Evolutionary conservation across 2,113 vertebrate genomes (phyloP).

Genomic region (Neomonachus schauinslandi): DNA sequence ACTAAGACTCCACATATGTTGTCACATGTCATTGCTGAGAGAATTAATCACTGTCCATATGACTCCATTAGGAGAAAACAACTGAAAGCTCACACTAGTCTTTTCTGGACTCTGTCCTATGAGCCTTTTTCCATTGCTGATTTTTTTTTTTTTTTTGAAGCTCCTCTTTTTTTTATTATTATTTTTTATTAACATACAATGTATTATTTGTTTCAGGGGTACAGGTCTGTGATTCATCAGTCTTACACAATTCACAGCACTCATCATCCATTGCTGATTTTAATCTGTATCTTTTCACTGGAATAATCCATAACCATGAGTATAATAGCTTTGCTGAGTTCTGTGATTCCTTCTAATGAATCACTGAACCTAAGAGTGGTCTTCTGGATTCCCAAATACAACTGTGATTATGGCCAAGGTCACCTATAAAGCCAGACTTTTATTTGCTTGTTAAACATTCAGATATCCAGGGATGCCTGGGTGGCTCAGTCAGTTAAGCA

Average conservation of each 20-base stretch:
- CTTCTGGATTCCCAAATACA: neutral
- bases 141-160: neutral
- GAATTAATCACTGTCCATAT: neutral
- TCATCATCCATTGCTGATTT: neutral
- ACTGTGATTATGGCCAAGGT: neutral
- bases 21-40: neutral
- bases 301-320: neutral
- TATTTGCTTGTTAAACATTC: neutral
- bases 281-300: neutral
- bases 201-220: too few relatives aligned
- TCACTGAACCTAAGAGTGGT: neutral
- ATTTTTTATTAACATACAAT: too few relatives aligned
- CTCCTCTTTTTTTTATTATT: too few relatives aligned
- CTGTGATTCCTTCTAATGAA: neutral
- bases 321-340: conserved; percentile 1
- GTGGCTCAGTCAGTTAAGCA: neutral
- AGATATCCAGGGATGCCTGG: neutral
- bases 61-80: neutral
- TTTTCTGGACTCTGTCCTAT: neutral
- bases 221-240: too few relatives aligned
- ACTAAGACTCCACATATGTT: neutral
- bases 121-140: neutral
- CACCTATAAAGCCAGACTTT: neutral
- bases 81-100: neutral
- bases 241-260: too few relatives aligned